Base-by-base conservation (phyloP, 2,888 invertebrate genomes). In the Cephus spinipes region DNA sequence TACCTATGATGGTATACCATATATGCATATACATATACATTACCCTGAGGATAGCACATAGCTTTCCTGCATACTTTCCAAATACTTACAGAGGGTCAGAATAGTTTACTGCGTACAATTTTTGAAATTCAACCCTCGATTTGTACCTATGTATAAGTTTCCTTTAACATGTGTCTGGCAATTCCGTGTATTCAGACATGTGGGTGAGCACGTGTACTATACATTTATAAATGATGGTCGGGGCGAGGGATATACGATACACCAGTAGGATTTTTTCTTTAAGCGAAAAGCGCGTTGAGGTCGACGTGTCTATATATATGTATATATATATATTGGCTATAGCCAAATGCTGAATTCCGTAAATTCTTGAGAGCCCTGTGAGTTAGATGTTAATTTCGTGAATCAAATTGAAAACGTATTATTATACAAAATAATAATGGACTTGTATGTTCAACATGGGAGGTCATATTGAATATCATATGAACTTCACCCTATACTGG, bases 51-150 rank as follows among this genome's bases (percentile, higher is more conserved):
- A 31, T 71, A 30, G 9, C 32, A 31, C 23, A 55, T 9, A 12
- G 31, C 71, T 31, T 71, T 71, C 9, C 71, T 31, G 71, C 71
- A 71, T 71, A 71, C 71, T 71, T 71, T 12, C 31, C 71, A 71
- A 71, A 71, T 71, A 71, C 31, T 71, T 71, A 15, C 71, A 32
- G 12, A 12, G 31, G 12, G 11, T 32, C 71, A 31, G 31, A 31
- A 71, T 3, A 71, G 71, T 71, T 71, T 71, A 30, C 31, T 71
- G 30, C 31, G 3, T 31, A 3, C 23, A 71, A 71, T 31, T 31
- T 71, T 71, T 12, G 31, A 30, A 71, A 71, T 71, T 32, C 71
- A 32, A 32, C 71, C 71, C 32, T 32, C 71, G 71, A 31, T 12
- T 55, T 23, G 23, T 55, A 55, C 55, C 55, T 23, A 23, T 55